Conservation (phyloP, 2,888 invertebrate species). For the Scrobipalpa atriplicella region DNA sequence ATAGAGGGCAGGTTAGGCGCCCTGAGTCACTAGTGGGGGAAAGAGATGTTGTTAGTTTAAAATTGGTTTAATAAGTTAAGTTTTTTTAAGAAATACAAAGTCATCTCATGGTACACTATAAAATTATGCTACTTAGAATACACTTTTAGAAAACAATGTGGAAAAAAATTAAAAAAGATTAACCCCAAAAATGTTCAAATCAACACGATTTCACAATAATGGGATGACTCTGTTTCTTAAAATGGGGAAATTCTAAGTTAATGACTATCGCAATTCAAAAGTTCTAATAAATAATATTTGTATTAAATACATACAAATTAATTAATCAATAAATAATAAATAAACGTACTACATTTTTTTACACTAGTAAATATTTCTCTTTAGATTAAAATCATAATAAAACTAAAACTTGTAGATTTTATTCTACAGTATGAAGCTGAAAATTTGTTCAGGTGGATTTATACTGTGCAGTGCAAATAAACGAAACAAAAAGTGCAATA, state of each 20-base stretch:
- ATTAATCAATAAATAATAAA: neutral
- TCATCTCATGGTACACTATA: too few species aligned
- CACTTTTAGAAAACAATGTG: too few species aligned
- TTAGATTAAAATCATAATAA: neutral
- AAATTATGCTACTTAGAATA: too few species aligned
- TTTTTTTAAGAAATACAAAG: neutral
- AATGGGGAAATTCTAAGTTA: neutral
- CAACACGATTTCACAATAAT: neutral
- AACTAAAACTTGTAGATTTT: neutral
- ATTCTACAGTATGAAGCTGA: neutral
- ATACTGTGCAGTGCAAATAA: conserved; percentile 38
- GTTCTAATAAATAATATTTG: neutral
- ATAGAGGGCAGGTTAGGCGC: conserved; percentile 91
- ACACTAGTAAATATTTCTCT: neutral
- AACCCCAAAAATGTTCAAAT: too few species aligned
- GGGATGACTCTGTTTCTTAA: neutral
- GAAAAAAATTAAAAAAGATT: too few species aligned
- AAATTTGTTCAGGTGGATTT: conserved; percentile 17
- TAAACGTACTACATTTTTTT: neutral
- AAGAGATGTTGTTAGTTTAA: neutral
- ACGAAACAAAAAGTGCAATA: conserved; percentile 15
- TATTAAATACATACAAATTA: neutral
- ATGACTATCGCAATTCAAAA: neutral
- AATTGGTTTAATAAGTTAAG: neutral
- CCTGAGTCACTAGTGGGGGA: conserved; percentile 85